Base-by-base conservation (phyloP, 2,797 vertebrate genomes). In the Pagetopsis macropterus region DNA sequence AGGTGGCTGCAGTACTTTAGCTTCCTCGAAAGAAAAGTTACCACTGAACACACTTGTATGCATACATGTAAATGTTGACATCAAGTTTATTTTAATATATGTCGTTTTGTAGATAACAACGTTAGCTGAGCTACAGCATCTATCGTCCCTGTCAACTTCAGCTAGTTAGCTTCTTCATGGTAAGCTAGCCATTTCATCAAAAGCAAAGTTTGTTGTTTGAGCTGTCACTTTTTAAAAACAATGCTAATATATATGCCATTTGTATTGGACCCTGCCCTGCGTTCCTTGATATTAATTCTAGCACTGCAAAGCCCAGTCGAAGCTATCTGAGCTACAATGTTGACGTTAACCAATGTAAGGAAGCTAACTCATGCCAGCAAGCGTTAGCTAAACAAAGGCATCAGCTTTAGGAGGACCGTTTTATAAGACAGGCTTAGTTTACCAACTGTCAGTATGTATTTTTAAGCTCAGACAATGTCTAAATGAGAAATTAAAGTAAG, bases 321-420 rank as follows among this genome's bases (percentile, higher is more conserved):
- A 37, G 46, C 13, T 45, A 59, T 5, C 55, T 58, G 23, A 48
- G 50, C 23, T 48, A 45, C 2, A 27, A 14, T 75, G 63, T 67
- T 85, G 52, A 67, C 72, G 78, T 59, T 56, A 77, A 49, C 41
- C 45, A 40, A 21, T 31, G 33, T 4, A 55, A 40, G 14, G 40
- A 62, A 76, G 89, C 83, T 90, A 87, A 15, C 50, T 19, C 9
- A 3, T 37, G 66, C 37, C 87, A 90, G 86, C 89, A 31, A 3
- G 1, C 45, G 75, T 87, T 90, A 89, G 91, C 92, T 84, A 86
- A 90, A 92, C 92, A 93, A 92, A 92, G 90, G 44, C 84, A 65
- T 45, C 50, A 31, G 77, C 55, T 68, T 69, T 19, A 16, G 6
- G 19, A 43, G 43, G 68, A 2, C 50, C 37, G 75, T 55, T 83